Evolutionary conservation across 2,888 invertebrate species (phyloP).

Genomic region (Siphonodentalium dalli): DNA sequence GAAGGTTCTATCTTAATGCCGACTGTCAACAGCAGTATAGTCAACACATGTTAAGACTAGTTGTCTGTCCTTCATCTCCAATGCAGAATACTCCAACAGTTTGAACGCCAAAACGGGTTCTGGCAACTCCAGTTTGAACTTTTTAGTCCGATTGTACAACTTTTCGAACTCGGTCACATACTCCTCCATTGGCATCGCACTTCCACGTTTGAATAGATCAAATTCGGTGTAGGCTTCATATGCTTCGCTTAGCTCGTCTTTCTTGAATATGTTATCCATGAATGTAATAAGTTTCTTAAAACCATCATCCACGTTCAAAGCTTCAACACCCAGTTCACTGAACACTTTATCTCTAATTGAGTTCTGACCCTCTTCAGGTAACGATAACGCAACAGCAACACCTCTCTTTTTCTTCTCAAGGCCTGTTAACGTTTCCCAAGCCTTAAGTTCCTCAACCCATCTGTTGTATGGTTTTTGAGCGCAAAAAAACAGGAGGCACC

Average conservation of each 20-base stretch:
- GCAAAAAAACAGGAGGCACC: conserved; percentile 11
- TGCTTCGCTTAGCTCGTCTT: conserved; percentile 19
- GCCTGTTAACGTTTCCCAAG: conserved; percentile 21
- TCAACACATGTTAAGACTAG: conserved; percentile 23
- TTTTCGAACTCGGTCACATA: conserved; percentile 26
- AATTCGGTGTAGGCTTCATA: conserved; percentile 25
- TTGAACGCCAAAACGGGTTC: conserved; percentile 22
- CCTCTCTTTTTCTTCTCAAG: conserved; percentile 16
- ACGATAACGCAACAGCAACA: conserved; percentile 9
- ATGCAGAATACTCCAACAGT: conserved; percentile 13
- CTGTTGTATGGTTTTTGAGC: conserved; percentile 19
- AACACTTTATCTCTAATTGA: conserved; percentile 18
- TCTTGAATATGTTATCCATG: conserved; percentile 24
- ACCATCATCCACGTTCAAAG: conserved; percentile 19
- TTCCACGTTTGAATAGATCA: conserved; percentile 16
- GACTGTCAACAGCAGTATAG: conserved; percentile 12
- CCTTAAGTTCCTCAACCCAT: conserved; percentile 23
- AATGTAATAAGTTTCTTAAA: conserved; percentile 9
- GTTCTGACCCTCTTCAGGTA: conserved; percentile 20
- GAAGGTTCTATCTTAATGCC: conserved; percentile 15
- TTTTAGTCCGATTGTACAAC: conserved; percentile 13
- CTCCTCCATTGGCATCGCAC: conserved; percentile 14
- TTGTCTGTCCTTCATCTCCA: conserved; percentile 22
- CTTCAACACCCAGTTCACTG: conserved; percentile 18
- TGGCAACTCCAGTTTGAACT: conserved; percentile 21